These are phyloP conservation scores for Cynopterus brachyotis DNA, from an alignment of 2,113 vertebrate species.

Conservation along the genomic window DNA sequence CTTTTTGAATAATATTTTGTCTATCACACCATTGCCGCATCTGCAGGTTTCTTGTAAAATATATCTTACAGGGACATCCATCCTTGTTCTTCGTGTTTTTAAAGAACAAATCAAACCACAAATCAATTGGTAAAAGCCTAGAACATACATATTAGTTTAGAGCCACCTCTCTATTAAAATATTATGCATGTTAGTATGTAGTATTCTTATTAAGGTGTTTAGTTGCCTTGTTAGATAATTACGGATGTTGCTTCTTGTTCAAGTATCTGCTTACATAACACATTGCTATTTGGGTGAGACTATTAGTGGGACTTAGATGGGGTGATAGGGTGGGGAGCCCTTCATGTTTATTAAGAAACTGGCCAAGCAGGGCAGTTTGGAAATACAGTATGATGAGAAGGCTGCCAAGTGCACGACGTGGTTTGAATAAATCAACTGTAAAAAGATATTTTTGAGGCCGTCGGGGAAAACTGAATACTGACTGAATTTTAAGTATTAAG, in stretches of 20 bases:
- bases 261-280: not conserved
- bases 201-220: not conserved
- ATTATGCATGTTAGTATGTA: not conserved
- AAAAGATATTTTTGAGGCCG: not conserved
- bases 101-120: not conserved
- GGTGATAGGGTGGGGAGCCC: not conserved
- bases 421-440: not conserved
- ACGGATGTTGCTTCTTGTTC: not conserved
- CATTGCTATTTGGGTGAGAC: not conserved
- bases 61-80: not conserved
- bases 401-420: not conserved
- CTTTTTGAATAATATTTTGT: not conserved
- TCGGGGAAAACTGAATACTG: not conserved
- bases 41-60: not conserved
- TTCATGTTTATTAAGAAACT: not conserved
- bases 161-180: not conserved
- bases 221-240: not conserved
- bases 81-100: not conserved
- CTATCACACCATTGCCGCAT: not conserved
- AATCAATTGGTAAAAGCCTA: not conserved
- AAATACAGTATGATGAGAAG: not conserved
- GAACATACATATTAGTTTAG: not conserved
- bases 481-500: not conserved
- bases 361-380: not conserved
- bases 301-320: not conserved